Evolutionary conservation across 2,888 invertebrate species (phyloP), one percentile per base, ranked within the genome.

Genomic region (Perdita meconis): DNA sequence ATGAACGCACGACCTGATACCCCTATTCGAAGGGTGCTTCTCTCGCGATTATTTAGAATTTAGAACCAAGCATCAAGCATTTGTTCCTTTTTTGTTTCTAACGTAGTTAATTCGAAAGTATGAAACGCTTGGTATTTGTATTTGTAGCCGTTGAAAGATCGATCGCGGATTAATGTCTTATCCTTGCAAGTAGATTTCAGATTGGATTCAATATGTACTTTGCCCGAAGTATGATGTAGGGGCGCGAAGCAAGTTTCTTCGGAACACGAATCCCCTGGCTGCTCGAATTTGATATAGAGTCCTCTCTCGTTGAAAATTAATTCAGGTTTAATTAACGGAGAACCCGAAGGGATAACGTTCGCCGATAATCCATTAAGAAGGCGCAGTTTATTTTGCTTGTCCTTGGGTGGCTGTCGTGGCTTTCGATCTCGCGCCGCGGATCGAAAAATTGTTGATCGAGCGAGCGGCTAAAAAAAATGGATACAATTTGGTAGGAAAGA

Each of bases 251-350:
- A 5, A 59, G 53, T 53, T 42, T 51, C 51, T n/a, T 47, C 4
- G 38, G 38, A 13, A 13, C 22, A n/a, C 22, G 56, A 12, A 38
- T 38, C 38, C n/a, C 38, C 8, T 12, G 56, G 38, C 19, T 13
- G 38, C 16, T 57, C 56, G 55, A 36, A 34, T 55, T 36, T 19
- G 36, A 55, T 55, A 5, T 19, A 30, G 55, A 38, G 36, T 30
- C 38, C 12, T 19, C 10, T 2, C 10, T 22, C 13, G 16, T 10
- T 16, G 44, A 24, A 34, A 55, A 60, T 72, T 40, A 24, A 55
- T 60, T 40, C 53, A 6, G 5, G 53, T 72, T 47, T 61, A 47
- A 61, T 65, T 55, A 56, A 42, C 65, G 16, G 44, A 10, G 12
- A 4, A 19, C 10, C 36, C 36, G 2, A 5, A 55, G 55, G 36